Evolutionary conservation across 1,140 invertebrate species (phyloP).

Genomic region (Atta cephalotes): DNA sequence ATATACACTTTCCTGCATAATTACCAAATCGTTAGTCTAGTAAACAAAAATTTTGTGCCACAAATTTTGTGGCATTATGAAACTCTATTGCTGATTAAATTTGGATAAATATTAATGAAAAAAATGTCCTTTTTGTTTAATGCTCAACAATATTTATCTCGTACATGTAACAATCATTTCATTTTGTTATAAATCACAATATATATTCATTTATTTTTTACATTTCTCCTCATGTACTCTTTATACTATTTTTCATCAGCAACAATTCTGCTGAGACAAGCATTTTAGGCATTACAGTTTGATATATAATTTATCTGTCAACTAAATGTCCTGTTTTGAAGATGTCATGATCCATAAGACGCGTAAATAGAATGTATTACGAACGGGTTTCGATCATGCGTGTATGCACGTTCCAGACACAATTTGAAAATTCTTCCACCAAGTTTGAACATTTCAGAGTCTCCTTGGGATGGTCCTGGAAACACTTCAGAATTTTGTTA

Average conservation of each 20-base stretch:
- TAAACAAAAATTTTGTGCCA: neutral
- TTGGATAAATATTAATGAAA: constrained; percentile 14
- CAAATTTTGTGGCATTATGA: neutral
- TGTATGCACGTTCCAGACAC: constrained; percentile 85
- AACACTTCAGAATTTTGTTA: constrained; percentile 86
- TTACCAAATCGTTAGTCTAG: neutral
- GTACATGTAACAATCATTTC: neutral
- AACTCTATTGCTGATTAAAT: neutral
- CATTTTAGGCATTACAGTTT: constrained; percentile 12
- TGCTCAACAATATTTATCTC: constrained; percentile 16
- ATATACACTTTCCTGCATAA: neutral
- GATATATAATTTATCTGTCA: constrained; percentile 65
- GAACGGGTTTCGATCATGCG: constrained; percentile 76
- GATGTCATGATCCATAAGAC: neutral
- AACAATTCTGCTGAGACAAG: constrained; percentile 20
- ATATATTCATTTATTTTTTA: constrained; percentile 48
- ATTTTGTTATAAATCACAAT: constrained; percentile 41
- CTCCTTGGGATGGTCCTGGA: constrained; percentile 86
- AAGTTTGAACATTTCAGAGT: constrained; percentile 86
- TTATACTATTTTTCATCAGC: constrained; percentile 10
- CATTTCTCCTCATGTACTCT: constrained; percentile 2
- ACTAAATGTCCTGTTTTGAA: constrained; percentile 36
- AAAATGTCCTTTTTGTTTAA: neutral
- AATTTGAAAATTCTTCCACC: constrained; percentile 85
- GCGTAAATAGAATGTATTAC: constrained; percentile 60